These are phyloP conservation scores for Echeneis naucrates DNA, from an alignment of 2,797 vertebrate species.

Conservation along the genomic window DNA sequence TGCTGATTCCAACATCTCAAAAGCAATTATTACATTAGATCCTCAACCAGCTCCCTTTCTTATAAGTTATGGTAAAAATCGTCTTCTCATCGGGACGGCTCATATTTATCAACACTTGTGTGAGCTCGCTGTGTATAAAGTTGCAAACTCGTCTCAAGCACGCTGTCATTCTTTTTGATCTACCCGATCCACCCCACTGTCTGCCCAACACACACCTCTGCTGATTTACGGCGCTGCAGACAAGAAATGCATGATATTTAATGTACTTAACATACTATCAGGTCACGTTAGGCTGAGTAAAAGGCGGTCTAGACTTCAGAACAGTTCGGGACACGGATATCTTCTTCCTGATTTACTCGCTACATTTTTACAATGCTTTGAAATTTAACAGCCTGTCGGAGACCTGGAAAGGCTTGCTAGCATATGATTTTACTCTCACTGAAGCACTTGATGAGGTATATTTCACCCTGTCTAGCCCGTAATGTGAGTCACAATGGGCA, in stretches of 20 bases:
- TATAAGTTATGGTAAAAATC: slow-evolving; percentile 26
- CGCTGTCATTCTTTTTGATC: slow-evolving; percentile 68
- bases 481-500: slow-evolving; percentile 38
- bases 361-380: slow-evolving; percentile 59
- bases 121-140: slow-evolving; percentile 33
- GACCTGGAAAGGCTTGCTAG: slow-evolving; percentile 52
- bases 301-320: slow-evolving; percentile 65
- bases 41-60: slow-evolving; percentile 6
- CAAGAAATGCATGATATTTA: slow-evolving; percentile 58
- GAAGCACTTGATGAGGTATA: slow-evolving; percentile 55
- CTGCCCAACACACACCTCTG: slow-evolving; percentile 63
- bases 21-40: slow-evolving; percentile 11
- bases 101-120: slow-evolving; percentile 40
- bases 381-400: slow-evolving; percentile 62
- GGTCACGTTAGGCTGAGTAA: slow-evolving; percentile 57
- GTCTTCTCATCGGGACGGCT: slow-evolving; percentile 30
- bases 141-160: slow-evolving; percentile 50
- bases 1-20: slow-evolving; percentile 22
- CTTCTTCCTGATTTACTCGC: slow-evolving; percentile 71
- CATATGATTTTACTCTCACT: slow-evolving; percentile 66
- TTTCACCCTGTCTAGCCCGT: slow-evolving; percentile 39
- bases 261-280: slow-evolving; percentile 26
- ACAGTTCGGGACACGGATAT: slow-evolving; percentile 44
- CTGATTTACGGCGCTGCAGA: slow-evolving; percentile 55
- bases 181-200: slow-evolving; percentile 59